phyloP scores from a whole-genome alignment of 2,888 invertebrate genomes.

The Graphium colonna region DNA sequence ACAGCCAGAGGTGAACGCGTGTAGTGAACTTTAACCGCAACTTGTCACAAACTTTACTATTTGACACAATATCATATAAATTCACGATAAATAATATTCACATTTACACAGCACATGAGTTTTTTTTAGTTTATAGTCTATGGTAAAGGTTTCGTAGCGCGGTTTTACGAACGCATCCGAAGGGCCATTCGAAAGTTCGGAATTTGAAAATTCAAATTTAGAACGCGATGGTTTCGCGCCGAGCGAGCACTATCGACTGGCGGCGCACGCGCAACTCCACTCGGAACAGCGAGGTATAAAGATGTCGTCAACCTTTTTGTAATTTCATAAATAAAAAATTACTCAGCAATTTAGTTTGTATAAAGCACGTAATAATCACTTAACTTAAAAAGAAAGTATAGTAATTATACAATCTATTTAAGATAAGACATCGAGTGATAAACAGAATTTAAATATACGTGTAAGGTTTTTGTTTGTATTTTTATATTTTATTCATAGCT shows the following conservation, averaged over 20 bases:
- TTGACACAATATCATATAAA: constrained; percentile 35
- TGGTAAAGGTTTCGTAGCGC: constrained; percentile 11
- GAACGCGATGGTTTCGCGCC: constrained; percentile 47
- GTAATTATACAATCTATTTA: too few species aligned
- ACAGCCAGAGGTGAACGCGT: constrained; percentile 42
- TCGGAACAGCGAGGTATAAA: constrained; percentile 44
- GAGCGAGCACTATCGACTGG: constrained; percentile 62
- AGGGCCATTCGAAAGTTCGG: constrained; percentile 49
- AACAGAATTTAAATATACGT: too few species aligned
- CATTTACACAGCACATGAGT: constrained; percentile 15
- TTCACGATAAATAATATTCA: constrained; percentile 15
- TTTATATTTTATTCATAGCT: too few species aligned
- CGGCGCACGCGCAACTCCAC: constrained; percentile 58
- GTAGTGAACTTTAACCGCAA: constrained; percentile 54
- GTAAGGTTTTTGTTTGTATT: too few species aligned
- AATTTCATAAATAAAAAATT: constrained; percentile 1
- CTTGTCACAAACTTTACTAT: constrained; percentile 47
- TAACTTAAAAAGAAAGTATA: too few species aligned
- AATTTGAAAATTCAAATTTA: constrained; percentile 41
- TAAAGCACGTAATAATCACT: too few species aligned
- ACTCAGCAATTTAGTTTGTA: too few species aligned
- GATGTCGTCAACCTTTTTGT: constrained; percentile 46
- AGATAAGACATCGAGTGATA: too few species aligned
- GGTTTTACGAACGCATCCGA: constrained; percentile 18
- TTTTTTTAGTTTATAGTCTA: constrained; percentile 15